Evolutionary conservation across 2,888 invertebrate species (phyloP), one percentile per base, ranked within the genome.

Genomic region (Myathropa florea): DNA sequence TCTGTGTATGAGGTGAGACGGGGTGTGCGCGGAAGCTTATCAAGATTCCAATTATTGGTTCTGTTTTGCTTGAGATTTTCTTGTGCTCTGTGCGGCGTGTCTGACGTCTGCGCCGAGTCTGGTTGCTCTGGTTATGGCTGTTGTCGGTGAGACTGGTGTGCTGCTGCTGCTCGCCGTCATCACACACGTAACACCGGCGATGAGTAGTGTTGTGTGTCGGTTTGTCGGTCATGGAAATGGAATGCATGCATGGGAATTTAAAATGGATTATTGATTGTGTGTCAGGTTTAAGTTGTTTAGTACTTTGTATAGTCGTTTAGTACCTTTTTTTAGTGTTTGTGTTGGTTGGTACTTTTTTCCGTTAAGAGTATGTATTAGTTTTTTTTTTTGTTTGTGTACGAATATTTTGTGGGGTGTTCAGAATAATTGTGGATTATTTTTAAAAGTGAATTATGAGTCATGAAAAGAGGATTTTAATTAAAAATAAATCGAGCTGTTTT

Each of bases 91-190:
- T 83, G 68, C 23, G 77, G 71, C 60, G 28, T 65, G 63, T 23
- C 83, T 86, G 78, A 86, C 86, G 86, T 86, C 86, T 86, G 86
- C 86, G 86, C 86, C 86, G 61, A 86, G 86, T 86, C 86, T 86
- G 83, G 83, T 86, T 83, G 85, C 70, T 78, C 81, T 77, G 76
- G 67, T 33, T 84, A 80, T 82, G 70, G 46, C 64, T 80, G 76
- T 10, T 71, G 64, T 64, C 36, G 14, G 70, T n/a, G 65, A 65
- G 28, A 71, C 65, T 84, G 68, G 60, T 75, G 79, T 71, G 57
- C 65, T 81, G 84, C 71, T 76, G 71, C 68, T 72, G 76, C 76
- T 9, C 65, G 59, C 59, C 85, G 68, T 81, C 76, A 77, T 72
- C 85, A 78, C 65, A 86, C 59, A 85, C 81, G 81, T 85, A 77